Base-by-base conservation (phyloP, 23 tunicate genomes). In the Diplosoma virens region DNA sequence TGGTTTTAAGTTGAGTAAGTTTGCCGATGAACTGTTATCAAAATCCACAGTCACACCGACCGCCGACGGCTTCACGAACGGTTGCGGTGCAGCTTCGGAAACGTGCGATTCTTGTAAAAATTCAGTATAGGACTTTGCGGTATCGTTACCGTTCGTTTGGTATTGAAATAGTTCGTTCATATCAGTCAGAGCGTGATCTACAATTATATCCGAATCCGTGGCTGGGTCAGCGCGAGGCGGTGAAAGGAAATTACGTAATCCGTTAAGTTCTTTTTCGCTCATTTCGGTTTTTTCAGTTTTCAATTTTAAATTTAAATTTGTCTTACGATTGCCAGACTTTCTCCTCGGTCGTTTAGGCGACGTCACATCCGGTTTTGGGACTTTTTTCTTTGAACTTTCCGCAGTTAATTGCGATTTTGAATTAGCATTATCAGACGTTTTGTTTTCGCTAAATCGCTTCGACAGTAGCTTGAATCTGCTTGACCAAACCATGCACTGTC, bases 401-500 rank as follows among this genome's bases (percentile, higher is more conserved):
- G 70, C 27, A 11, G 52, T 9, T 16, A 45, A 45, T 21, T 58
- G 17, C 4, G 75, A 36, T 37, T 67, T 74, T 24, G 17, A 1
- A 1, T 33, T 29, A 9, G 30, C 20, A 41, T 27, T 61, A 11
- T 3, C 32, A 33, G 54, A 3, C 3, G 11, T 46, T 1, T 17
- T 46, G 14, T 30, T 41, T 4, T 55, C 56, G 25, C 50, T 36
- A 32, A 83, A 50, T 18, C 52, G 83, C 37, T 89, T 79, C 1
- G 74, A 78, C 22, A 89, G 68, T 47, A 78, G 82, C 25, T 86
- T 81, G 63, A 31, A 66, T 27, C 81, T 48, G 25, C 74, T 78
- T 17, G 36, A 34, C 96, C 96, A 89, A 46, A 89, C 69, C 84
- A 89, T 82, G 32, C 70, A 55, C 37, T 89, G 96, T 24, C 96